phyloP scores from a whole-genome alignment of 2,113 vertebrate genomes.

The Rallus limicola region DNA sequence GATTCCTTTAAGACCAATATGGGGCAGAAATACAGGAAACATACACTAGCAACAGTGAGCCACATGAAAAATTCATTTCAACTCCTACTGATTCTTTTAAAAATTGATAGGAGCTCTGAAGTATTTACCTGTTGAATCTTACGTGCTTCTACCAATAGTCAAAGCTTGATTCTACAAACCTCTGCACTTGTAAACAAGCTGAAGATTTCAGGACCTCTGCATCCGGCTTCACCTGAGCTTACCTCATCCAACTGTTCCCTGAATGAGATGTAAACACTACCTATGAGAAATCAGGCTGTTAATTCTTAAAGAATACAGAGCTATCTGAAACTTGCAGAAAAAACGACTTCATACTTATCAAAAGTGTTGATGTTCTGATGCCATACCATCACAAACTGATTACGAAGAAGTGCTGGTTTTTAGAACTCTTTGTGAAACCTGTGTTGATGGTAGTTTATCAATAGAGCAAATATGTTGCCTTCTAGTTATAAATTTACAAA shows the following conservation, averaged over 20 bases:
- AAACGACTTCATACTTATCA: neutral
- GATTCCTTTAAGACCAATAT: neutral
- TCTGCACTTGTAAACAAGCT: neutral
- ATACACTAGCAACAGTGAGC: neutral
- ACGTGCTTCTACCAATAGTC: neutral
- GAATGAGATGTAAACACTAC: neutral
- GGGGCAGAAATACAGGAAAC: neutral
- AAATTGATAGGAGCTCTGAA: neutral
- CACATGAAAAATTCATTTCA: neutral
- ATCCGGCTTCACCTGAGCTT: neutral
- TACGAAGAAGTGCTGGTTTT: neutral
- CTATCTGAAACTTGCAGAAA: neutral
- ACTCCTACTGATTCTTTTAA: neutral
- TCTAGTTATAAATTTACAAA: neutral
- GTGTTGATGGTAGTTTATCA: neutral
- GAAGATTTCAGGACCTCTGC: neutral
- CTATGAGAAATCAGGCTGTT: neutral
- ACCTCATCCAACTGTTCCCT: neutral
- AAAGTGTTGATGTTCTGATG: neutral
- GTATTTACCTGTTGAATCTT: neutral
- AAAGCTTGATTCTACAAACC: neutral
- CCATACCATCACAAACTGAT: neutral
- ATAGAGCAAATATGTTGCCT: neutral
- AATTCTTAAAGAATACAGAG: neutral
- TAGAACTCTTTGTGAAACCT: neutral